Evolutionary conservation across 2,797 vertebrate genomes (phyloP).

Genomic region (Delichon dasypus): DNA sequence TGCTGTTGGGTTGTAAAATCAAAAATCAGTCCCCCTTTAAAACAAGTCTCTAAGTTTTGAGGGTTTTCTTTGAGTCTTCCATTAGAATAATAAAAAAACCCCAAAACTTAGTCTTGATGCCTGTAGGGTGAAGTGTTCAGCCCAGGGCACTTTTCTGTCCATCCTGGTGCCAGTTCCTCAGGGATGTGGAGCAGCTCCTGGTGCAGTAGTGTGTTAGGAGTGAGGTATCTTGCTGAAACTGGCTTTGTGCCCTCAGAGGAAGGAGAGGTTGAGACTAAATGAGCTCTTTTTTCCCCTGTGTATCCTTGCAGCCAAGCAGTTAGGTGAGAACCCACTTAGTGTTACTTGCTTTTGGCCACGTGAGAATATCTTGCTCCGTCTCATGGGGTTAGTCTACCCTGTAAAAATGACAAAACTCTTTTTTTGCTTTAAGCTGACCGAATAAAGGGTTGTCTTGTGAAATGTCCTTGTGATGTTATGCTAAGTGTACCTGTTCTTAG

Average conservation of each 20-base stretch:
- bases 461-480: background rate
- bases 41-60: background rate
- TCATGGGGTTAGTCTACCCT: background rate
- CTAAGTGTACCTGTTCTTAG: background rate
- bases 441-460: background rate
- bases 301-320: background rate
- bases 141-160: background rate
- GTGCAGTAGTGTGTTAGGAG: background rate
- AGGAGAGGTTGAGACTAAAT: background rate
- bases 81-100: background rate
- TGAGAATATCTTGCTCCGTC: background rate
- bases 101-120: background rate
- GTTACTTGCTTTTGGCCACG: background rate
- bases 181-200: background rate
- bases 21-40: background rate
- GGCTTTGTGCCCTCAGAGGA: background rate
- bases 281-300: background rate
- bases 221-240: background rate
- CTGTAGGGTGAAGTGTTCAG: background rate
- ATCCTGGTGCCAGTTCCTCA: background rate
- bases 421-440: background rate
- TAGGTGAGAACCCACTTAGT: background rate
- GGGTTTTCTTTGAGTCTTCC: background rate
- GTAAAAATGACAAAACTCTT: background rate
- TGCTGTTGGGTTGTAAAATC: background rate